Percentiles rank a stretch among this genome's conserved stretches.
Evolutionary conservation across 2,888 invertebrate species (phyloP).

Genomic region (Limulus polyphemus): DNA sequence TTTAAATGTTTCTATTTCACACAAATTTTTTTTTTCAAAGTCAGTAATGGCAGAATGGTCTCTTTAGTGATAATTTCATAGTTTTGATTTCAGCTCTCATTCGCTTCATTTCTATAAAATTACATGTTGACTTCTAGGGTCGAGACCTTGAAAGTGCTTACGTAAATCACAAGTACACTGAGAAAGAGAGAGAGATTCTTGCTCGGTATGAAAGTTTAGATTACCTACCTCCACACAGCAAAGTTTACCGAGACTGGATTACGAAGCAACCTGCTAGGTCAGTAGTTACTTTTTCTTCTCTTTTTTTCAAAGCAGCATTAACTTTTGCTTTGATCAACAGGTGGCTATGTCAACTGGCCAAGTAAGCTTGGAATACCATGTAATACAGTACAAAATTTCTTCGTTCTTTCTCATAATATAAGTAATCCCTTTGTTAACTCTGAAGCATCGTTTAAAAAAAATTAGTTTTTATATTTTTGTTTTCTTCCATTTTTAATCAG

Average conservation of each 20-base stretch:
- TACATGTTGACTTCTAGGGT: conserved; percentile 27
- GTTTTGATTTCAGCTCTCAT: too few species aligned
- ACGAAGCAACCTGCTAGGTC: conserved; percentile 31
- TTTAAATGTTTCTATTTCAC: too few species aligned
- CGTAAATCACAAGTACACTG: conserved; percentile 37
- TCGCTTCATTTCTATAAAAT: neutral
- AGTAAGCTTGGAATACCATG: neutral
- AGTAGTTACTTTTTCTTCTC: too few species aligned
- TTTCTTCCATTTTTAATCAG: too few species aligned
- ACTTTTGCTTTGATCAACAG: neutral
- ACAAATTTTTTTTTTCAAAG: too few species aligned
- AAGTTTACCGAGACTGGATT: conserved; percentile 36
- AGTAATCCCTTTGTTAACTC: too few species aligned
- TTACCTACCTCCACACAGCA: conserved; percentile 36
- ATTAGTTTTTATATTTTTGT: too few species aligned
- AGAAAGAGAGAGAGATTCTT: conserved; percentile 34
- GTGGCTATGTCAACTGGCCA: neutral
- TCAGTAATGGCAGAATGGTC: too few species aligned
- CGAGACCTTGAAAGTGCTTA: conserved; percentile 37
- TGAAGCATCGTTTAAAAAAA: too few species aligned
- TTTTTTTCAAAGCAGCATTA: too few species aligned
- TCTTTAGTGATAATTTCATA: too few species aligned
- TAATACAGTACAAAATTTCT: conserved; percentile 5
- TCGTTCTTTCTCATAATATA: neutral
- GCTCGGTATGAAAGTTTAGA: conserved; percentile 37